A percentile compares a stretch with the other conserved stretches of the same genome.
phyloP scores from a whole-genome alignment of 1,140 invertebrate genomes.

The Leptinotarsa defecta region DNA sequence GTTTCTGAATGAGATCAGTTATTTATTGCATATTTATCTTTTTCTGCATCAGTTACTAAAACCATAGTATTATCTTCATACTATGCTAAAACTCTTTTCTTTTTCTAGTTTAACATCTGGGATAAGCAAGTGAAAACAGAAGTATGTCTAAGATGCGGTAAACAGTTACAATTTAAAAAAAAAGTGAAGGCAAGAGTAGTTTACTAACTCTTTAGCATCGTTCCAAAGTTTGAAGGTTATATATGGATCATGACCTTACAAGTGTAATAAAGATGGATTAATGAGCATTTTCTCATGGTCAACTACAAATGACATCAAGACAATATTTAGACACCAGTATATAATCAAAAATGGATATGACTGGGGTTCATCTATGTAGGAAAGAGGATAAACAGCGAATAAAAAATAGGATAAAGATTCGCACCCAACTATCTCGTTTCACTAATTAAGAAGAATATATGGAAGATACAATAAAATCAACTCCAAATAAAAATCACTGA shows the following conservation, averaged over 20 bases:
- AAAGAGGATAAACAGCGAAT: not conserved
- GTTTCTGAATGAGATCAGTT: too few relatives aligned
- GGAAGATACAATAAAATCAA: not conserved
- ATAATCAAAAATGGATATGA: not conserved
- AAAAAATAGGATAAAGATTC: not conserved
- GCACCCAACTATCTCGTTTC: not conserved
- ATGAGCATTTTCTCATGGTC: not conserved
- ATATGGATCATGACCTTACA: not conserved
- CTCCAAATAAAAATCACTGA: not conserved
- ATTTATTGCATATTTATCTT: too few relatives aligned
- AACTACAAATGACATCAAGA: slow-evolving; percentile 3
- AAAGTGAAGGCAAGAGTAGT: too few relatives aligned
- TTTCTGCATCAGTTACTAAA: too few relatives aligned
- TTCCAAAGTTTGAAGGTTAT: slow-evolving; percentile 1
- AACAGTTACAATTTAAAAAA: too few relatives aligned
- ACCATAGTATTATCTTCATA: too few relatives aligned
- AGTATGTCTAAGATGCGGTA: too few relatives aligned
- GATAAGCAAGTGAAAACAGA: too few relatives aligned
- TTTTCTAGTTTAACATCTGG: too few relatives aligned
- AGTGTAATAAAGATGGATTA: slow-evolving; percentile 3
- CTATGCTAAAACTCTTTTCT: too few relatives aligned
- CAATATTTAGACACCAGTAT: not conserved
- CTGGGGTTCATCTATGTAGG: not conserved
- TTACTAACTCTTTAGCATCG: not conserved
- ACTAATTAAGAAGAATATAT: too few relatives aligned